phyloP scores from a whole-genome alignment of 1,140 invertebrate species.

The Heterodera schachtii region DNA sequence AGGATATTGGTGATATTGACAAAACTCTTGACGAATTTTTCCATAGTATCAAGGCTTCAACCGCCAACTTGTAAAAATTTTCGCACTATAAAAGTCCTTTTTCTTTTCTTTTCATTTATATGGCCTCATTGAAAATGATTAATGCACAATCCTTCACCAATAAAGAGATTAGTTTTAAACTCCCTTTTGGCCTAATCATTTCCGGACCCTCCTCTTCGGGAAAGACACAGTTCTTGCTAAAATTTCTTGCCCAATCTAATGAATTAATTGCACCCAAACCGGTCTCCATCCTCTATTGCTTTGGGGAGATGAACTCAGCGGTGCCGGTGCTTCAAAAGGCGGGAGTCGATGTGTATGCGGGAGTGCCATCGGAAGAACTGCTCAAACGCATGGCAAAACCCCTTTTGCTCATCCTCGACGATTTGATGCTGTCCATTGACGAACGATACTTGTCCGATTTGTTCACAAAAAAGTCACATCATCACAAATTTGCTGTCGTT shows the following conservation, averaged over 20 bases:
- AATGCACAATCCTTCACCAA: background rate
- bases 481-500: constrained; percentile 7
- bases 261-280: constrained; percentile 8
- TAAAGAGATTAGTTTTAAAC: constrained; percentile 25
- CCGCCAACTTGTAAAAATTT: background rate
- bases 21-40: constrained; percentile 11
- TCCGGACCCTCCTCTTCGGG: constrained; percentile 14
- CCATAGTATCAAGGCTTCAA: background rate
- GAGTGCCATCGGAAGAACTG: constrained; percentile 17
- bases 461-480: constrained; percentile 28
- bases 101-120: background rate
- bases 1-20: background rate
- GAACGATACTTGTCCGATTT: constrained; percentile 17
- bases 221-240: constrained; percentile 11
- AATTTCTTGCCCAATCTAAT: constrained; percentile 16
- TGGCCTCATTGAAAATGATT: background rate
- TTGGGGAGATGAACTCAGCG: constrained; percentile 15
- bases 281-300: constrained; percentile 5
- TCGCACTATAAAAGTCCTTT: background rate
- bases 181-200: constrained; percentile 22
- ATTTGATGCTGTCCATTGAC: constrained; percentile 9
- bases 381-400: constrained; percentile 12
- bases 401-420: constrained; percentile 9
- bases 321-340: constrained; percentile 20
- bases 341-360: constrained; percentile 14